Evolutionary conservation across 2,113 vertebrate genomes (phyloP).

Genomic region (Etia nguti): DNA sequence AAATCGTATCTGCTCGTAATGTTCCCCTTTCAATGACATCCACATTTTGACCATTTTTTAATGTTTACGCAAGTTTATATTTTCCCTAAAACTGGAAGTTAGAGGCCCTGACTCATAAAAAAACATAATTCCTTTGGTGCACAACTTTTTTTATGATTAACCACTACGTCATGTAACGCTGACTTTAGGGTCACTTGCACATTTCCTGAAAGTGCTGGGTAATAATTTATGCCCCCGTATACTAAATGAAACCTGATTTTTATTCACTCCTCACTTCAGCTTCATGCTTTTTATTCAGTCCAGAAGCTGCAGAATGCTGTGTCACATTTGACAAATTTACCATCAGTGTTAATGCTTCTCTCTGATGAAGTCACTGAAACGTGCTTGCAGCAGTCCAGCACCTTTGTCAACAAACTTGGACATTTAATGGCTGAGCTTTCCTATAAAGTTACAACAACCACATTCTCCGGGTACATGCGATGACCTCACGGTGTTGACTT

Average conservation of each 20-base stretch:
- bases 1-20: slow-evolving; percentile 58
- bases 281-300: not conserved
- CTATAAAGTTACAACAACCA: slow-evolving; percentile 26
- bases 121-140: slow-evolving; percentile 31
- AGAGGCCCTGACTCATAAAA: slow-evolving; percentile 37
- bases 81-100: slow-evolving; percentile 63
- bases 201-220: not conserved
- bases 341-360: not conserved
- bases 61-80: slow-evolving; percentile 56
- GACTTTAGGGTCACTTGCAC: slow-evolving; percentile 2
- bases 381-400: not conserved
- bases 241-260: not conserved
- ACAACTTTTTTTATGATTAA: slow-evolving; percentile 45
- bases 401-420: not conserved
- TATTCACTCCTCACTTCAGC: not conserved
- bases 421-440: not conserved
- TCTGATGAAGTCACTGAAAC: slow-evolving; percentile 25
- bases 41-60: slow-evolving; percentile 23
- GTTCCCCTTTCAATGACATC: slow-evolving; percentile 32
- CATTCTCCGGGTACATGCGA: not conserved
- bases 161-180: slow-evolving; percentile 14
- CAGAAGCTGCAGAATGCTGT: not conserved
- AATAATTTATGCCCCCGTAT: slow-evolving; percentile 13
- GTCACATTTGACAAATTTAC: slow-evolving; percentile 7
- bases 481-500: slow-evolving; percentile 53